These are phyloP conservation scores for Mormyrus proboscirostris DNA, from an alignment of 2,797 vertebrate genomes.

Conservation along the genomic window DNA sequence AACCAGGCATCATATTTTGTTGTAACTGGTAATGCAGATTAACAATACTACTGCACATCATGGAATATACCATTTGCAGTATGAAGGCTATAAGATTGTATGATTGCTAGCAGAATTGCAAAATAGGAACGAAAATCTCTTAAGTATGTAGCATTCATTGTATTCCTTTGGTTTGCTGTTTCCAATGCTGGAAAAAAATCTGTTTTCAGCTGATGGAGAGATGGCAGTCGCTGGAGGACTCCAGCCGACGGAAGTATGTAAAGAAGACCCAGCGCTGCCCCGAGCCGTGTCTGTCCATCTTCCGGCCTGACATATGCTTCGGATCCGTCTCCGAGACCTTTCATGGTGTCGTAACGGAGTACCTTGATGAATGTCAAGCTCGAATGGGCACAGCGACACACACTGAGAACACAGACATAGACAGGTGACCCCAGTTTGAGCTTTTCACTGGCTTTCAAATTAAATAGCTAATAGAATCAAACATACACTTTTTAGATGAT, in stretches of 20 bases:
- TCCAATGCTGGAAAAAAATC: too few species aligned
- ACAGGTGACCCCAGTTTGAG: conserved; percentile 58
- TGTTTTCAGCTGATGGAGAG: conserved; percentile 64
- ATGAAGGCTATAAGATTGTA: background rate
- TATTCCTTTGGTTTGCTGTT: background rate
- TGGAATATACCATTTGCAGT: background rate
- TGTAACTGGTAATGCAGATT: background rate
- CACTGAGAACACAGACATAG: conserved; percentile 45
- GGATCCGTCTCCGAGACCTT: conserved; percentile 90
- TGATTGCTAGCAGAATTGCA: background rate
- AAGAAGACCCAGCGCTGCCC: conserved; percentile 74
- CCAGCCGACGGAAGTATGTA: conserved; percentile 62
- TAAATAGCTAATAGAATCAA: background rate
- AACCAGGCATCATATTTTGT: background rate
- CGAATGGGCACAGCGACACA: conserved; percentile 19
- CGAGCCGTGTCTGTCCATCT: conserved; percentile 72
- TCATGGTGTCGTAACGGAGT: conserved; percentile 66
- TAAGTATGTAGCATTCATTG: background rate
- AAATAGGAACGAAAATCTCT: background rate
- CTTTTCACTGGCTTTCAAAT: background rate
- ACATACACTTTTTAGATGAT: background rate
- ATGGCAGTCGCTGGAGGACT: conserved; percentile 72
- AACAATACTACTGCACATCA: background rate
- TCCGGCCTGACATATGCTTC: conserved; percentile 80
- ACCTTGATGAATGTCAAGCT: conserved; percentile 50